These are phyloP conservation scores for Agelastica alni DNA, from an alignment of 2,888 invertebrate species.

Conservation along the genomic window DNA sequence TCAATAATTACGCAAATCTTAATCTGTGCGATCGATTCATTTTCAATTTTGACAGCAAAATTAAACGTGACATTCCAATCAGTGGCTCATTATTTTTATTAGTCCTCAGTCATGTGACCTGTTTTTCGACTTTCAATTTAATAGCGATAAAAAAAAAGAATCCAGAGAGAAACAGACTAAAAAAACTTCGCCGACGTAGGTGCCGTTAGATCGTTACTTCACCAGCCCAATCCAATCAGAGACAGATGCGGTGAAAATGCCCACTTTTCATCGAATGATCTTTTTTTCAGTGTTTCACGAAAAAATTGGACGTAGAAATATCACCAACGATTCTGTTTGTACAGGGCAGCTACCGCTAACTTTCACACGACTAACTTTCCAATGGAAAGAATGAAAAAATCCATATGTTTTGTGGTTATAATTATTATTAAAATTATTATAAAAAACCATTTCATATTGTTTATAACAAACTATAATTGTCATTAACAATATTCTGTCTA, in stretches of 20 bases:
- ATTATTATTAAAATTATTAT: too few relatives aligned
- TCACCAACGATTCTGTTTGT: too few relatives aligned
- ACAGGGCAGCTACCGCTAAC: too few relatives aligned
- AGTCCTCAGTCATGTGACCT: background rate
- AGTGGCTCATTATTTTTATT: slow-evolving; percentile 6
- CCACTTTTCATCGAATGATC: background rate
- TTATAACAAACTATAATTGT: too few relatives aligned
- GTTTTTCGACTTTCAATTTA: slow-evolving; percentile 7
- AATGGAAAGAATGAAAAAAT: too few relatives aligned
- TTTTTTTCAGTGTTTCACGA: background rate
- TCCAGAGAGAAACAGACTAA: background rate
- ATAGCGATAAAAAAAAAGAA: slow-evolving; percentile 3
- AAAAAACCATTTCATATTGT: too few relatives aligned
- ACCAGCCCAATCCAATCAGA: slow-evolving; percentile 4
- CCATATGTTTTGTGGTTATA: too few relatives aligned
- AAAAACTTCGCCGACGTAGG: background rate
- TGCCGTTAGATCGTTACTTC: slow-evolving; percentile 1
- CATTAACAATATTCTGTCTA: too few relatives aligned
- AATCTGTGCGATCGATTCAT: too few relatives aligned
- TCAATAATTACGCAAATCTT: too few relatives aligned
- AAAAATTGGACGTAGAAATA: too few relatives aligned
- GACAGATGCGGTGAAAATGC: slow-evolving; percentile 6
- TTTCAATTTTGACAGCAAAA: background rate
- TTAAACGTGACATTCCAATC: background rate
- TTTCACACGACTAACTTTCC: too few relatives aligned